These are phyloP conservation scores for Drosophila nannoptera DNA, from an alignment of 1,140 invertebrate genomes.

Conservation along the genomic window DNA sequence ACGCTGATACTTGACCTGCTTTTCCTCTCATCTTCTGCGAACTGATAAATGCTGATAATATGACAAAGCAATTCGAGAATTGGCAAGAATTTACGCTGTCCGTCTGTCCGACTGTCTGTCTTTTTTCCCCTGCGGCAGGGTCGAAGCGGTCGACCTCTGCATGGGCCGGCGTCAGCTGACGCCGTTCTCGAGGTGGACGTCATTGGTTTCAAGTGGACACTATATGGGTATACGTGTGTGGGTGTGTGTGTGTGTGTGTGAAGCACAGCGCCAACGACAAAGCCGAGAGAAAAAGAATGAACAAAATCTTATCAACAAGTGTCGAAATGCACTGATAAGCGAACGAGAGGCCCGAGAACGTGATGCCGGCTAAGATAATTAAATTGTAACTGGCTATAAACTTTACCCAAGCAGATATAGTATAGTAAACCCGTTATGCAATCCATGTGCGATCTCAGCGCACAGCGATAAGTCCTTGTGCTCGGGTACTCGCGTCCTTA, in stretches of 20 bases:
- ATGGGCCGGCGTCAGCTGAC: constrained; percentile 22
- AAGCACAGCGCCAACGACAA: constrained; percentile 18
- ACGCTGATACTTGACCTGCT: not conserved
- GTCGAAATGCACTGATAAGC: constrained; percentile 53
- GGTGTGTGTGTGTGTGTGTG: too few species aligned
- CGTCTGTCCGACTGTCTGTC: not conserved
- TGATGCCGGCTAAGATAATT: constrained; percentile 35
- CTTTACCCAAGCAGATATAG: constrained; percentile 10
- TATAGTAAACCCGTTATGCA: constrained; percentile 45
- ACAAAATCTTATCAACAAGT: constrained; percentile 51
- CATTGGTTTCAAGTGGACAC: constrained; percentile 7
- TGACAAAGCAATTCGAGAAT: constrained; percentile 7
- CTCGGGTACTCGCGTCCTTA: constrained; percentile 24
- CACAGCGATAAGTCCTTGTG: constrained; percentile 30
- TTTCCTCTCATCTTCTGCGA: not conserved
- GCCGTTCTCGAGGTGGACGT: constrained; percentile 7
- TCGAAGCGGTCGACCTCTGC: constrained; percentile 18
- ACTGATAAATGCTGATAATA: not conserved
- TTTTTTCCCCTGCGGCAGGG: constrained; percentile 4
- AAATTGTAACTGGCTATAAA: constrained; percentile 8
- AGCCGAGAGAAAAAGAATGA: constrained; percentile 15
- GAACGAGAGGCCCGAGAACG: not conserved
- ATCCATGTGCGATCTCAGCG: constrained; percentile 16
- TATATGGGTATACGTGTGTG: too few species aligned
- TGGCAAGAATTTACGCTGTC: not conserved